These are phyloP conservation scores for Charanyca ferruginea DNA, from an alignment of 2,888 invertebrate genomes.

Conservation along the genomic window DNA sequence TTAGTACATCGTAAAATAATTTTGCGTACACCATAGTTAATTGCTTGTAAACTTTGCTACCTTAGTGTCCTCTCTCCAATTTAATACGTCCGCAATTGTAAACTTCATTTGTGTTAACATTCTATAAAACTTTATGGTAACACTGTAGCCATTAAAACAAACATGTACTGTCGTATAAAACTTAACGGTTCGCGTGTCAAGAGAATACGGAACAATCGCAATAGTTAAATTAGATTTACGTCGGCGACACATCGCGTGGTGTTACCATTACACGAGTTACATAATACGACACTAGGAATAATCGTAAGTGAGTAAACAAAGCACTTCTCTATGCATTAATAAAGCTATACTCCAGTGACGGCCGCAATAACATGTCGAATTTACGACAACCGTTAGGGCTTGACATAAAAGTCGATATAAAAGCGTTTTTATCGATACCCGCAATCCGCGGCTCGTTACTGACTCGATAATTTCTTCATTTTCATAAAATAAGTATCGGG, in stretches of 20 bases:
- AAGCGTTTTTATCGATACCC: conserved; percentile 83
- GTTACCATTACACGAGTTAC: conserved; percentile 74
- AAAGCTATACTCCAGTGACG: conserved; percentile 77
- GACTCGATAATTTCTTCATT: conserved; percentile 85
- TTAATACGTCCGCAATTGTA: conserved; percentile 65
- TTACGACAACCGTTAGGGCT: conserved; percentile 81
- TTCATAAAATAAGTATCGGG: conserved; percentile 71
- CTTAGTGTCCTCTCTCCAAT: conserved; percentile 61
- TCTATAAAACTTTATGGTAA: conserved; percentile 68
- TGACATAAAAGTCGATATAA: conserved; percentile 83
- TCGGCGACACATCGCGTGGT: conserved; percentile 66
- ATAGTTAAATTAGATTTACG: conserved; percentile 76
- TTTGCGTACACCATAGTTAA: conserved; percentile 63
- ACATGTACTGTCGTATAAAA: conserved; percentile 68
- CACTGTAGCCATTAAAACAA: conserved; percentile 62
- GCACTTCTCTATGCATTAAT: conserved; percentile 80
- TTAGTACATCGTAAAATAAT: conserved; percentile 64
- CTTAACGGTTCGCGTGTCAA: conserved; percentile 69
- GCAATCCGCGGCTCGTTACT: conserved; percentile 80
- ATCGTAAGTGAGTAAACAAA: conserved; percentile 74
- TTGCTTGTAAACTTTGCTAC: conserved; percentile 64
- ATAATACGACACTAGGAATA: conserved; percentile 70
- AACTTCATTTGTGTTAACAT: conserved; percentile 67
- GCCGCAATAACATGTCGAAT: conserved; percentile 79
- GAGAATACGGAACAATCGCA: conserved; percentile 67